Evolutionary conservation across 2,888 invertebrate genomes (phyloP).

Genomic region (Brassicogethes aeneus): DNA sequence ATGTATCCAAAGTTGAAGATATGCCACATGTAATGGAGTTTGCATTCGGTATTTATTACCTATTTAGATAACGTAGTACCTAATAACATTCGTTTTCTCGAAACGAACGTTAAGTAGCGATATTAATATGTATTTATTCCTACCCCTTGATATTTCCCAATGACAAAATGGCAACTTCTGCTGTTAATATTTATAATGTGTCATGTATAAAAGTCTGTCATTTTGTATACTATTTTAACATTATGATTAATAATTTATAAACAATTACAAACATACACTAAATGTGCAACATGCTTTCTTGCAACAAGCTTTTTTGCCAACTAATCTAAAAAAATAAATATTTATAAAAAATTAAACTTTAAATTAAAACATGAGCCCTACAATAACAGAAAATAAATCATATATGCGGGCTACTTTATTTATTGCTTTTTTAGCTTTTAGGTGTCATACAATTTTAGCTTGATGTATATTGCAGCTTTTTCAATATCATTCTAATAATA

Average conservation of each 20-base stretch:
- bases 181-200: constrained; percentile 3
- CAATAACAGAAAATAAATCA: constrained; percentile 25
- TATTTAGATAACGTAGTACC: constrained; percentile 9
- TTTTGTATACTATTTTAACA: constrained; percentile 14
- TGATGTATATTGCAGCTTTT: background rate
- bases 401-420: constrained; percentile 3
- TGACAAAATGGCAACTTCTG: constrained; percentile 13
- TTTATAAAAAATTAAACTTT: constrained; percentile 4
- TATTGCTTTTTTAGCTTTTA: background rate
- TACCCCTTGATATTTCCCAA: background rate
- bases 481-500: too few species aligned
- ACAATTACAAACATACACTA: constrained; percentile 19
- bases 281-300: constrained; percentile 33
- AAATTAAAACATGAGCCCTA: constrained; percentile 6
- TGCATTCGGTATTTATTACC: constrained; percentile 26
- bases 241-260: too few species aligned
- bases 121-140: background rate
- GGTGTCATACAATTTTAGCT: background rate
- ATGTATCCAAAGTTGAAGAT: constrained; percentile 24
- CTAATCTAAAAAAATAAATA: constrained; percentile 13
- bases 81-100: constrained; percentile 11
- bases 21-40: constrained; percentile 37
- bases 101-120: constrained; percentile 11
- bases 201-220: constrained; percentile 9
- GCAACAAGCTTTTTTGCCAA: constrained; percentile 23